phyloP scores from a whole-genome alignment of 2,113 vertebrate species.

The Tychaedon coryphoeus region DNA sequence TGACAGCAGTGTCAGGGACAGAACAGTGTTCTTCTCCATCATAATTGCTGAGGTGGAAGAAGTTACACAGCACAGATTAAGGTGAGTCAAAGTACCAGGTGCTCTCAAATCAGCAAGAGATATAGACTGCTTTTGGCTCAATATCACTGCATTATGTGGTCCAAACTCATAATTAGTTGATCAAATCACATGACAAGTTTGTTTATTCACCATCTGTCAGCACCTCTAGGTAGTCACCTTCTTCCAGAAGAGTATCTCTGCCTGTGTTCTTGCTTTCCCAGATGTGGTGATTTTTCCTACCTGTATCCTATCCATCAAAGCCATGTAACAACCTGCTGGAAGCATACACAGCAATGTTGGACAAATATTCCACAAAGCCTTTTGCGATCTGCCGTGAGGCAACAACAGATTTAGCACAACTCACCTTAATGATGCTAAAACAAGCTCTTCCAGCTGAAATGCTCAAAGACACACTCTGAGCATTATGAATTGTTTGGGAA shows the following conservation, averaged over 20 bases:
- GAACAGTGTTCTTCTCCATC: neutral
- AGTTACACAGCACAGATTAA: neutral
- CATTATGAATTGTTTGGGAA: neutral
- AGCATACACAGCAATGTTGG: neutral
- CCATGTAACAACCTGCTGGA: constrained; percentile 44
- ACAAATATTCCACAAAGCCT: constrained; percentile 25
- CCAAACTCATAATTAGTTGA: constrained; percentile 12
- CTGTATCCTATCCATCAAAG: constrained; percentile 38
- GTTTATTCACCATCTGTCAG: constrained; percentile 43
- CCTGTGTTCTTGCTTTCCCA: neutral
- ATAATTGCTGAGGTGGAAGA: neutral
- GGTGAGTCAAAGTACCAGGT: neutral
- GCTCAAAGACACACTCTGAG: neutral
- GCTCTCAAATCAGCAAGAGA: neutral
- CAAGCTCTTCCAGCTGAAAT: constrained; percentile 20
- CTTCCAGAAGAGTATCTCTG: neutral
- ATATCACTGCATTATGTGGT: neutral
- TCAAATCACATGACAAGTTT: constrained; percentile 22
- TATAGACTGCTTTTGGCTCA: neutral
- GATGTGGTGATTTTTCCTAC: constrained; percentile 42
- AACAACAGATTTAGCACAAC: neutral
- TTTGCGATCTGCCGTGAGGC: neutral
- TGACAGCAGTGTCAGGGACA: neutral
- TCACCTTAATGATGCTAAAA: constrained; percentile 5
- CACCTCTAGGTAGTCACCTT: constrained; percentile 16